Evolutionary conservation across 2,113 vertebrate genomes (phyloP).

Genomic region (Odontophorus gujanensis): DNA sequence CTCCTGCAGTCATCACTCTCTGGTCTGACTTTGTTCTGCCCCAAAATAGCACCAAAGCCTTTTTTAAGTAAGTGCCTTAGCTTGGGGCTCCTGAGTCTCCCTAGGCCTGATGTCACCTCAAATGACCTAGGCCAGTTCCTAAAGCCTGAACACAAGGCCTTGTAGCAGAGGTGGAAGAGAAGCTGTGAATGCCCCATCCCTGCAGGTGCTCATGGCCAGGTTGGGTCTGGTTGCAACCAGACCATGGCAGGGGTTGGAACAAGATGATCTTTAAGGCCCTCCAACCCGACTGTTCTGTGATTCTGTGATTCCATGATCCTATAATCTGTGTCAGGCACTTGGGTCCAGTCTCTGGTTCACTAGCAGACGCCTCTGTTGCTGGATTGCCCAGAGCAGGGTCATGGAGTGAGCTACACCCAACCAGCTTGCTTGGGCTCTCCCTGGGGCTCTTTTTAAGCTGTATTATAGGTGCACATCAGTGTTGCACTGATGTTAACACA

Average conservation of each 20-base stretch:
- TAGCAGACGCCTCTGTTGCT: background rate
- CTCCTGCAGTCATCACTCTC: background rate
- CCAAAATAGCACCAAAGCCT: background rate
- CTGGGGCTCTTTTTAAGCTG: background rate
- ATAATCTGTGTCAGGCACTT: background rate
- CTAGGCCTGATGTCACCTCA: background rate
- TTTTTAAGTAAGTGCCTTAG: background rate
- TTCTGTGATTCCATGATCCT: background rate
- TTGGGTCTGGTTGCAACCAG: no score
- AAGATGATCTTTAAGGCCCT: background rate
- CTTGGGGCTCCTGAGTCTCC: background rate
- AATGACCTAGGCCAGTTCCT: background rate
- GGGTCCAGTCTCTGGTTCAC: background rate
- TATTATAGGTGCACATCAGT: fast-evolving
- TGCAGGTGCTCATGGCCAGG: background rate
- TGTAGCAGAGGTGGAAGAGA: background rate
- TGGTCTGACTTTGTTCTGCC: background rate
- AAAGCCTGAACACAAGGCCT: background rate
- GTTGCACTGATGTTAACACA: fast-evolving
- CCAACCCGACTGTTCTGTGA: background rate
- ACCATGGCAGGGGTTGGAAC: no score
- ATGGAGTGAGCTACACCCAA: background rate
- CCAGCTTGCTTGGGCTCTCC: background rate
- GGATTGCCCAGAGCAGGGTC: background rate
- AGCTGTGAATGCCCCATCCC: background rate